Conservation (phyloP, 1,140 invertebrate species). For the Brachionus asplanchnoidis region DNA sequence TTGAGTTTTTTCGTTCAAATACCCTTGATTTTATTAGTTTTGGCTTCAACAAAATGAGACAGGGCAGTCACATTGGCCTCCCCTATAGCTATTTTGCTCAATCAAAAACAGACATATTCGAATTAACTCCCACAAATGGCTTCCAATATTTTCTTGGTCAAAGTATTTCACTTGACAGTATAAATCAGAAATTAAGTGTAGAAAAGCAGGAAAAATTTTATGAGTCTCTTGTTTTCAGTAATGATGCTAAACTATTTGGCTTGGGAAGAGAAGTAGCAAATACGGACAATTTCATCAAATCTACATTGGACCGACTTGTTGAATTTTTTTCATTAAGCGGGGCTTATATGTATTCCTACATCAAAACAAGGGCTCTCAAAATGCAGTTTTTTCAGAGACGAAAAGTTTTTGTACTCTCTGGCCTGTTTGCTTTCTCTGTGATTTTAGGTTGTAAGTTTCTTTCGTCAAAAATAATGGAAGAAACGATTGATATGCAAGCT, state of each 20-base stretch:
- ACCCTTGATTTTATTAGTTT: slow-evolving; percentile 30
- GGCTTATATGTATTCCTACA: not conserved
- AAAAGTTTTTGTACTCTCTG: not conserved
- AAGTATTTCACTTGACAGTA: not conserved
- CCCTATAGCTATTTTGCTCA: slow-evolving; percentile 27
- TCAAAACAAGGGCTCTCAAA: not conserved
- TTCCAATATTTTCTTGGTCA: not conserved
- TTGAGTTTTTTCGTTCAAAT: slow-evolving; percentile 23
- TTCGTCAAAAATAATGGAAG: not conserved
- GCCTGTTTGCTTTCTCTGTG: not conserved
- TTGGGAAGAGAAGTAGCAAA: not conserved
- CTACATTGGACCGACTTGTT: not conserved
- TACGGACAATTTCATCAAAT: not conserved
- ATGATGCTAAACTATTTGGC: slow-evolving; percentile 27
- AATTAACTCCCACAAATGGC: not conserved
- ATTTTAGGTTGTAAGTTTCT: not conserved
- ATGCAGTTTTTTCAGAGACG: not conserved
- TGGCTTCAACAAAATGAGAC: slow-evolving; percentile 13
- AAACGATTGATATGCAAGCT: not conserved
- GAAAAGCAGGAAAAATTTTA: not conserved
- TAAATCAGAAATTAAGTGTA: not conserved
- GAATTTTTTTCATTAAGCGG: not conserved
- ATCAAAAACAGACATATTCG: not conserved
- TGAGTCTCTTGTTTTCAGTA: not conserved
- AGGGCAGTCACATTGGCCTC: slow-evolving; percentile 12